These are phyloP conservation scores for Sebastes trivittatus DNA, from an alignment of 2,797 vertebrate species.

Conservation along the genomic window DNA sequence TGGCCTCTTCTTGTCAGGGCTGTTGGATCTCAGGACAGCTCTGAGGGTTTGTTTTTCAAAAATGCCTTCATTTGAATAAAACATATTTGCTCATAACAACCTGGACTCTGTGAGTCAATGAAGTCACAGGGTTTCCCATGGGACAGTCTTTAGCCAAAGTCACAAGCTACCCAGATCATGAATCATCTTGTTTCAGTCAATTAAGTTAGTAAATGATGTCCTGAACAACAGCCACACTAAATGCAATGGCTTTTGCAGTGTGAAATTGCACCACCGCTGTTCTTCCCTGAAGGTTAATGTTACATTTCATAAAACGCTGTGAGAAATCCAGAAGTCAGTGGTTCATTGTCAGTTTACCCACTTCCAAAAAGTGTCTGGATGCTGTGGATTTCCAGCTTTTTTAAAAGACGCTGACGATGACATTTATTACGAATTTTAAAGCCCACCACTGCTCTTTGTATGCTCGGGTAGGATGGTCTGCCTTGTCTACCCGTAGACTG, in stretches of 20 bases:
- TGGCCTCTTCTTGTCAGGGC: background rate
- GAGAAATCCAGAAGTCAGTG: background rate
- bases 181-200: slow-evolving; percentile 11
- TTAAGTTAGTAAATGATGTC: background rate
- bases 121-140: background rate
- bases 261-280: background rate
- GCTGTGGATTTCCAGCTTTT: background rate
- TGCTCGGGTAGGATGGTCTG: no score
- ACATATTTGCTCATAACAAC: background rate
- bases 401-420: background rate
- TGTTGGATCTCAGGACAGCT: background rate
- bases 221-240: background rate
- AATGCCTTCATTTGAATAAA: background rate
- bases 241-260: background rate
- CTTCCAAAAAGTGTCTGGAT: background rate
- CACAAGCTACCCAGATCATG: slow-evolving; percentile 18
- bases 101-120: background rate
- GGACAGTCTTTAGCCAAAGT: background rate
- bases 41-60: background rate
- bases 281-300: background rate
- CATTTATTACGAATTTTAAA: no score
- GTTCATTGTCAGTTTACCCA: background rate
- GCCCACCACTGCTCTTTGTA: no score
- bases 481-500: no score
- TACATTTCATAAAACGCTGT: background rate